Percentiles rank a stretch among this genome's conserved stretches.
phyloP scores from a whole-genome alignment of 2,797 vertebrate species.

The Etheostoma nigrum region DNA sequence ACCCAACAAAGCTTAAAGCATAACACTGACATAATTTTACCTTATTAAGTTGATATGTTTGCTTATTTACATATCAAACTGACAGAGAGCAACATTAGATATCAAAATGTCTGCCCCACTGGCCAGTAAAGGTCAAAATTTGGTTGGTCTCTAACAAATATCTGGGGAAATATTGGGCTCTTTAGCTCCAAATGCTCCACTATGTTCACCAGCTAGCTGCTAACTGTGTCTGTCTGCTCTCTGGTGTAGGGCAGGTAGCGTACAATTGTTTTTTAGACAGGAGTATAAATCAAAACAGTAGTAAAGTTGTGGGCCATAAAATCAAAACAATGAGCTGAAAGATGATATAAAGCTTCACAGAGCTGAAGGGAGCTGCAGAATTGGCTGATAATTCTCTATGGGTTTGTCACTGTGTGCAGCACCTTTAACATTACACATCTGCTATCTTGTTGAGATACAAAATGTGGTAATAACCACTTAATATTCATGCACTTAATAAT shows the following conservation, averaged over 20 bases:
- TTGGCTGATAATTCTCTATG: background rate
- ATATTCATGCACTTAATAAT: conserved; percentile 18
- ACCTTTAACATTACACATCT: background rate
- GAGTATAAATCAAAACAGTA: background rate
- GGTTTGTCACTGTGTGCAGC: background rate
- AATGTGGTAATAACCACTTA: background rate
- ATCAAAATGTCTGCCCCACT: background rate
- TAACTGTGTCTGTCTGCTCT: background rate
- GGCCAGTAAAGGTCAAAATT: background rate
- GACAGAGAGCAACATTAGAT: background rate
- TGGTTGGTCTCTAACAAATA: background rate
- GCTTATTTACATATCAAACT: background rate
- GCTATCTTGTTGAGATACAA: background rate
- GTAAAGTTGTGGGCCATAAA: background rate
- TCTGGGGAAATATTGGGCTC: background rate
- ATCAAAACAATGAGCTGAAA: conserved; percentile 2
- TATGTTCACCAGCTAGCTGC: background rate
- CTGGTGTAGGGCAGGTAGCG: background rate
- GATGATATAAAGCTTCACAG: background rate
- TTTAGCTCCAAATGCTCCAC: background rate
- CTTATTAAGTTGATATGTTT: background rate
- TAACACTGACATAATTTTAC: background rate
- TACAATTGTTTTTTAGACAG: background rate
- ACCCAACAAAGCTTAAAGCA: background rate
- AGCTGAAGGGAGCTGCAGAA: background rate